Base-by-base conservation (phyloP, 1,140 invertebrate genomes). In the Drosophila sulfurigaster region DNA sequence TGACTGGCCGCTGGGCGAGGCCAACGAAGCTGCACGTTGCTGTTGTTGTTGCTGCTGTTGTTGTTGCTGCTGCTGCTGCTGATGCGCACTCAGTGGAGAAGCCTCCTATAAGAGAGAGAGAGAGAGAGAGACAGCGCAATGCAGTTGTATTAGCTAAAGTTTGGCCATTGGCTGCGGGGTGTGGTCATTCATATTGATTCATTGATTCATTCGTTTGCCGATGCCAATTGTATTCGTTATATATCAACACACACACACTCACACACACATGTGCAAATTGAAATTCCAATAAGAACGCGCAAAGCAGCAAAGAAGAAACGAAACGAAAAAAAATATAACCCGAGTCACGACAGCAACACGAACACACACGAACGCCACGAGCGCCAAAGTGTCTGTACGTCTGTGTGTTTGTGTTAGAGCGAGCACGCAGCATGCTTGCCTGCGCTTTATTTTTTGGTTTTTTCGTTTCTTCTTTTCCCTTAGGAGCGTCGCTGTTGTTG, bases 71-170 rank as follows among this genome's bases (percentile, higher is more conserved):
- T 58, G 69, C 11, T 89, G 90, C 45, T 91, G 90, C 66, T 91
- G 90, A 75, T 91, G 90, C 56, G 70, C 78, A 73, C 90, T 92
- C 77, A 92, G 58, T 79, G 91, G 91, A 92, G 91, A 91, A 86
- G 91, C 79, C 81, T 92, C 91, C 91, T 92, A 48, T 46, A n/a
- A 6, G 6, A 13, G 8, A 32, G n/a, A 52, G 16, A 65, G n/a
- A 63, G 16, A 66, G 41, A 10, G 43, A n/a, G 10, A 54, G 49
- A 69, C 10, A 46, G 8, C 41, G 62, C 51, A 70, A 54, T 30
- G 38, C 30, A 58, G 16, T 59, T 46, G 45, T 35, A 49, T 68
- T 63, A 57, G 51, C 64, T 4, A 4, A 10, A 43, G 45, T 16
- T 60, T 69, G 25, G 56, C 43, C 64, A 68, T 73, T 73, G 56